Conservation (phyloP, 2,797 vertebrate genomes). For the Nannoperca obscura region DNA sequence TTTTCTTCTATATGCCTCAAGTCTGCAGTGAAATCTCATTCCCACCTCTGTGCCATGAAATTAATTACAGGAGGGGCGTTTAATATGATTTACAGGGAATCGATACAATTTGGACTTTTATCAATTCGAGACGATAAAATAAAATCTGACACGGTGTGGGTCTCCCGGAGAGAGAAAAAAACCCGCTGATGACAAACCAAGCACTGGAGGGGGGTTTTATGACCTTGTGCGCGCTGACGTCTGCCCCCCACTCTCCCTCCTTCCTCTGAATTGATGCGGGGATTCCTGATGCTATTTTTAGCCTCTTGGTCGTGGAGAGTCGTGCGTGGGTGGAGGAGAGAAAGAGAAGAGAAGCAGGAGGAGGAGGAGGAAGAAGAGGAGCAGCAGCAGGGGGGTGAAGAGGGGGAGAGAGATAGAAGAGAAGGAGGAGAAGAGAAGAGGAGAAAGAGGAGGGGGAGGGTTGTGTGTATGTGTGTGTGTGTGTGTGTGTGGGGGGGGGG, state of each 20-base stretch:
- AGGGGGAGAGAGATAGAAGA: slow-evolving; percentile 1
- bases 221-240: slow-evolving; percentile 78
- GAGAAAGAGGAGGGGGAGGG: slow-evolving; percentile 21
- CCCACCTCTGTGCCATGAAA: slow-evolving; percentile 30
- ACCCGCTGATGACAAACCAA: slow-evolving; percentile 61
- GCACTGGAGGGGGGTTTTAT: slow-evolving; percentile 61
- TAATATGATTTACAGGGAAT: slow-evolving; percentile 64
- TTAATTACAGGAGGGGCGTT: slow-evolving; percentile 41
- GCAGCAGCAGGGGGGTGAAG: slow-evolving; percentile 23
- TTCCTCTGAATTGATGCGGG: slow-evolving; percentile 84
- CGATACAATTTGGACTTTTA: slow-evolving; percentile 51
- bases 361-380: slow-evolving; percentile 23
- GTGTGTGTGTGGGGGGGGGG: slow-evolving; percentile 33
- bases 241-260: slow-evolving; percentile 15
- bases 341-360: slow-evolving; percentile 39
- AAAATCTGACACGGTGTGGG: slow-evolving; percentile 48
- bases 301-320: slow-evolving; percentile 77
- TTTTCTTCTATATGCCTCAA: background rate
- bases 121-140: slow-evolving; percentile 51
- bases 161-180: slow-evolving; percentile 2
- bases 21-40: slow-evolving; percentile 35
- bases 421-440: slow-evolving; percentile 17
- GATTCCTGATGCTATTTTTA: slow-evolving; percentile 89
- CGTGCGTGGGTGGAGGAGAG: slow-evolving; percentile 81
- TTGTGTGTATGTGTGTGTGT: no score